Conservation (phyloP, 2,113 vertebrate genomes). For the Neogale vison region DNA sequence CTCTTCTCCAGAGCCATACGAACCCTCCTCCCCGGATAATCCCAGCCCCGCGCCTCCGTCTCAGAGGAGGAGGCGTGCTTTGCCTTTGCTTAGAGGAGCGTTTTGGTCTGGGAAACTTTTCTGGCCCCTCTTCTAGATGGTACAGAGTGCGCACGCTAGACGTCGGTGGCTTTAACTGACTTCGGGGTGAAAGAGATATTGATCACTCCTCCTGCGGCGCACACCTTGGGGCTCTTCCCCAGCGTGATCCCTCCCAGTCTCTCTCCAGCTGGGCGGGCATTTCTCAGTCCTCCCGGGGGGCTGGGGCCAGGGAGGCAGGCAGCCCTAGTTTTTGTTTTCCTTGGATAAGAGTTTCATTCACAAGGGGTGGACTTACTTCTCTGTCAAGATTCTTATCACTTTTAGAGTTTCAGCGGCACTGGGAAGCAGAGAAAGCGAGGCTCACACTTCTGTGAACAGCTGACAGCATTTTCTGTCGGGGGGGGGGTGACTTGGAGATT, state of each 20-base stretch:
- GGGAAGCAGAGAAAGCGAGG: neutral
- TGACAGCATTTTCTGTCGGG: neutral
- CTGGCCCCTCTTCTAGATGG: neutral
- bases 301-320: neutral
- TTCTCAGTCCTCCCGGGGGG: neutral
- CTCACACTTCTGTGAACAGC: neutral
- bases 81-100: neutral
- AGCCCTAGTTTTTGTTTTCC: conserved; percentile 35
- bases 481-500: neutral
- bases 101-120: neutral
- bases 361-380: neutral
- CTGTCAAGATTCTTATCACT: neutral
- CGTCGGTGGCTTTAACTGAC: neutral
- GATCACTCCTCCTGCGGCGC: neutral
- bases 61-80: neutral
- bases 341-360: conserved; percentile 49
- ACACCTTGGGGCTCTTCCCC: neutral
- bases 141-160: neutral
- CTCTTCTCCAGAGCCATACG: conserved; percentile 1
- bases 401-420: neutral
- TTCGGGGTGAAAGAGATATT: neutral
- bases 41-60: neutral
- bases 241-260: neutral
- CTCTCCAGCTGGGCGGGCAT: neutral
- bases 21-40: neutral